Conservation (phyloP, 2,113 vertebrate genomes). For the Xerus inauris region DNA sequence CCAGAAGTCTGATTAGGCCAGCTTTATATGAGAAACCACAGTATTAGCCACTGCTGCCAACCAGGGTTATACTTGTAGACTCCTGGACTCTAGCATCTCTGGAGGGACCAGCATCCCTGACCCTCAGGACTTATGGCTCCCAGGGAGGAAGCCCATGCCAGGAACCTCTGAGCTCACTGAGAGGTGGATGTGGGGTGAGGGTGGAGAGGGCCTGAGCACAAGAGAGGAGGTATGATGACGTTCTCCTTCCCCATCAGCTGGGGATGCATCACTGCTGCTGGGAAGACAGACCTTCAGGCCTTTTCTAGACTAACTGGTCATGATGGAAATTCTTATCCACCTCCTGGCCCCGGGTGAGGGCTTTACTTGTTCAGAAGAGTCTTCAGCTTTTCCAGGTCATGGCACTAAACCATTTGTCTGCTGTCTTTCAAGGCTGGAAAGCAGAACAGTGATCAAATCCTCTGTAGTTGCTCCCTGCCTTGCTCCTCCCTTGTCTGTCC, state of each 20-base stretch:
- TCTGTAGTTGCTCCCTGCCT: neutral
- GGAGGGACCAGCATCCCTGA: neutral
- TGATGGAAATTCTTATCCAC: constrained; percentile 31
- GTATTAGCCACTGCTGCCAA: neutral
- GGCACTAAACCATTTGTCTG: neutral
- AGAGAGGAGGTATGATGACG: neutral
- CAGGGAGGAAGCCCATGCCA: neutral
- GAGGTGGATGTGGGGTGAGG: neutral
- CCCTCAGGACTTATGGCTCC: neutral
- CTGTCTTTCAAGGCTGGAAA: neutral
- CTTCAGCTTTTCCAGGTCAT: neutral
- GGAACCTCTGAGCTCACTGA: constrained; percentile 48
- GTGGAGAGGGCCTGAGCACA: neutral
- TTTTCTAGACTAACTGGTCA: constrained; percentile 6
- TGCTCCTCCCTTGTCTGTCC: neutral
- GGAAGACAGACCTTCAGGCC: neutral
- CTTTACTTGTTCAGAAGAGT: neutral
- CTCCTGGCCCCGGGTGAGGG: neutral
- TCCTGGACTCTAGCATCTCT: neutral
- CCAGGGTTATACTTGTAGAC: neutral
- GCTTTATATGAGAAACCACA: neutral
- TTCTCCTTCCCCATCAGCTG: neutral
- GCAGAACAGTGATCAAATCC: neutral
- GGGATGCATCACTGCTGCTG: constrained; percentile 43
- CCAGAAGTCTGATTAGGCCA: neutral